Base-by-base conservation (phyloP, 1,140 invertebrate species). In the Chrysoperla carnea region DNA sequence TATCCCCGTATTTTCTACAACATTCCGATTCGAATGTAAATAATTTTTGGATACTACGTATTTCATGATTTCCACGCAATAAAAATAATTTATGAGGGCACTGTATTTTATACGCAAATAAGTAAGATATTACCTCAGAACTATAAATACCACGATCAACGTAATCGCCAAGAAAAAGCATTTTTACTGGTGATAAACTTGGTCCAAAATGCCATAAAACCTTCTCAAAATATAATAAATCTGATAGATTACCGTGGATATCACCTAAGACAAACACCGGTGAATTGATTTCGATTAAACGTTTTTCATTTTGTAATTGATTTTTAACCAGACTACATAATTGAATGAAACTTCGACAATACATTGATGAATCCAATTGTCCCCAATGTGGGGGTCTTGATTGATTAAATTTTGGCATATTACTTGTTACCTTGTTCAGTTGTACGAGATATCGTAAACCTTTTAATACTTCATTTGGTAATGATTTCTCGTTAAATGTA, bases 1-100 rank as follows among this genome's bases (percentile, higher is more conserved):
- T 56, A 11, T 75, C 68, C 1, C 80, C 79, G 61, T 80, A 82
- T 58, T 82, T 81, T 0, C 51, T 54, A 9, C 68, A 42, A 51
- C 80, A 83, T 51, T 73, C 70, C 12, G 59, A 66, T 49, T 72
- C 67, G 58, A 83, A 84, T 5, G 73, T 73, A 52, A 81, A 82
- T 67, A 73, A 73, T 54, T 73, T 69, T 60, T 84, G 80, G 6
- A 80, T 66, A 49, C 62, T 61, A 35, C 74, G 51, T 7, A 77
- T 63, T 58, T 80, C 76, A 56, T 80, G 76, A 52, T 78, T 78
- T 6, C 76, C 76, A 45, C 76, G 53, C 9, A 80, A 47, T 8
- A 79, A 50, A 47, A 58, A 64, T 40, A 78, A 66, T 53, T 78
- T 78, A 8, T 58, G 50, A n/a, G 76, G 74, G 14, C 66, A 64